These are phyloP conservation scores for Danio albolineatus DNA, from an alignment of 2,797 vertebrate species.

Conservation along the genomic window DNA sequence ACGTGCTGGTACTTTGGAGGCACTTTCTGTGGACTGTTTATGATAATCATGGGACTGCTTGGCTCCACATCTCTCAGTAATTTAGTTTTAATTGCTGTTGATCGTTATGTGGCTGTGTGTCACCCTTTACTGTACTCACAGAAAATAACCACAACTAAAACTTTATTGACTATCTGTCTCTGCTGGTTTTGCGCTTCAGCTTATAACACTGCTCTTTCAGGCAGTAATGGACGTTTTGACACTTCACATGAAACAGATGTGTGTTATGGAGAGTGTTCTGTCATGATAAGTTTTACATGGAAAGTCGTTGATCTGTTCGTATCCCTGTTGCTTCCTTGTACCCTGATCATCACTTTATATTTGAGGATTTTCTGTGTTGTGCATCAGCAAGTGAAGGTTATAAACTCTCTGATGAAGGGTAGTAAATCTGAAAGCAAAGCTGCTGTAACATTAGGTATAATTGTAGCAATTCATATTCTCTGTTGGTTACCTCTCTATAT, in stretches of 20 bases:
- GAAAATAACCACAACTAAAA: constrained; percentile 22
- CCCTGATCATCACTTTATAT: constrained; percentile 21
- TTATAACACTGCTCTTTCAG: neutral
- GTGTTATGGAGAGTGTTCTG: too few relatives aligned
- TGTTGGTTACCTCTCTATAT: too few relatives aligned
- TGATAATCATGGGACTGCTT: neutral
- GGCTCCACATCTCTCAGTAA: neutral
- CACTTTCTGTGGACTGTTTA: neutral
- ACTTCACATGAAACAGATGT: neutral
- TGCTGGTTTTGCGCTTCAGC: neutral
- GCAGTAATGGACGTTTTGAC: too few relatives aligned
- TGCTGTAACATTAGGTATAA: constrained; percentile 30
- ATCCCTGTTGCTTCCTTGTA: too few relatives aligned
- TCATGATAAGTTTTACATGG: too few relatives aligned
- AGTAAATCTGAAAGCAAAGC: constrained; percentile 27
- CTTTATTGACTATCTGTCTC: neutral
- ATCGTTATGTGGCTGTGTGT: constrained; percentile 23
- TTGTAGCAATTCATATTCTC: constrained; percentile 15
- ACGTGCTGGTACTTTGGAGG: constrained; percentile 18
- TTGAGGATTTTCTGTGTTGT: constrained; percentile 14
- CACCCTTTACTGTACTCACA: constrained; percentile 20
- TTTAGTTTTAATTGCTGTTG: constrained; percentile 19
- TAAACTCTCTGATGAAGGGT: constrained; percentile 10
- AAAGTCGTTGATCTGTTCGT: too few relatives aligned
- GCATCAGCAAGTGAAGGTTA: constrained; percentile 7